These are phyloP conservation scores for Eucera pruinosa DNA, from an alignment of 2,888 invertebrate species.

Conservation along the genomic window DNA sequence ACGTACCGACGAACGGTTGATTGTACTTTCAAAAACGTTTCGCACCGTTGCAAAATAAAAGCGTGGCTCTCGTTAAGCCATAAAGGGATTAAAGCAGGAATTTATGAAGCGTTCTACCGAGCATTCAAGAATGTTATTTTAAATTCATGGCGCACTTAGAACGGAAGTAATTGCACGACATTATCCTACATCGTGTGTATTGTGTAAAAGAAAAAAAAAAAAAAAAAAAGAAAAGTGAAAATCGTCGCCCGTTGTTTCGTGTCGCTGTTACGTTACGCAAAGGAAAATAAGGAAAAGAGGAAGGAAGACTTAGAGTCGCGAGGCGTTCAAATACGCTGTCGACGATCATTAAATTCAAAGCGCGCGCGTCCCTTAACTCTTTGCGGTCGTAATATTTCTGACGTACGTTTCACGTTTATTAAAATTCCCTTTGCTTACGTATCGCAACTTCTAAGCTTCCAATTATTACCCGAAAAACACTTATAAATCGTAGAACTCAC, in stretches of 20 bases:
- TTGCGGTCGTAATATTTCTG: slow-evolving; percentile 58
- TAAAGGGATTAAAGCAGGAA: not conserved
- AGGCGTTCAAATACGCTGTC: slow-evolving; percentile 48
- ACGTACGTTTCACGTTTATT: too few relatives aligned
- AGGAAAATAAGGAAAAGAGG: not conserved
- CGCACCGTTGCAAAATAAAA: not conserved
- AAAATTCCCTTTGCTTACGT: too few relatives aligned
- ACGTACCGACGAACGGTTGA: not conserved
- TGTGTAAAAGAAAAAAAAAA: not conserved
- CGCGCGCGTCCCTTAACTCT: slow-evolving; percentile 51
- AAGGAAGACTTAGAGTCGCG: not conserved
- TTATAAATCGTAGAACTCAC: too few relatives aligned
- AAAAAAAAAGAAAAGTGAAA: slow-evolving; percentile 16
- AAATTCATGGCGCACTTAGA: slow-evolving; percentile 1
- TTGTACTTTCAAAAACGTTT: not conserved
- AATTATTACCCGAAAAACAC: too few relatives aligned
- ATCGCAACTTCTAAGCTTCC: too few relatives aligned
- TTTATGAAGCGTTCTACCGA: not conserved
- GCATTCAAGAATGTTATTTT: not conserved
- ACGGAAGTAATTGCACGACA: slow-evolving; percentile 2
- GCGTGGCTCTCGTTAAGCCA: too few relatives aligned
- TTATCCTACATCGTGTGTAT: not conserved
- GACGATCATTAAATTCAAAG: slow-evolving; percentile 56
- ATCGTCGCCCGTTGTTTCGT: not conserved
- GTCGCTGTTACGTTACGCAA: not conserved